Conservation (phyloP, 2,888 invertebrate genomes). For the Blastobasis adustella region DNA sequence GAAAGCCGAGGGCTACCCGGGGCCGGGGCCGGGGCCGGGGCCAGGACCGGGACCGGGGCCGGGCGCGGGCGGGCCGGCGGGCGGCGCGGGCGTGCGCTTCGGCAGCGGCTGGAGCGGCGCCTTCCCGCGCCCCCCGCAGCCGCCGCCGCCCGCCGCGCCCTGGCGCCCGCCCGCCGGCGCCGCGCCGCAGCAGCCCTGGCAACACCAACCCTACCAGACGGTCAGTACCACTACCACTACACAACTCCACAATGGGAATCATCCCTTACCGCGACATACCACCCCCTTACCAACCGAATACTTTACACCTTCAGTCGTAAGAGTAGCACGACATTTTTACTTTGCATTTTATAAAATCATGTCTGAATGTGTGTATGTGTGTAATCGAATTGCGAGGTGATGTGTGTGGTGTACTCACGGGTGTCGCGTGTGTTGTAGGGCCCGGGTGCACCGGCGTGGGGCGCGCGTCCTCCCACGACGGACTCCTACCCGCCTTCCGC, state of each 20-base stretch:
- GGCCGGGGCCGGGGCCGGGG: constrained; percentile 17
- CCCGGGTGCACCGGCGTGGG: constrained; percentile 45
- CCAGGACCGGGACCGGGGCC: constrained; percentile 13
- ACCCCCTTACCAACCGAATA: too few relatives aligned
- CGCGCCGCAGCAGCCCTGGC: constrained; percentile 42
- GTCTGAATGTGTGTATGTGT: too few relatives aligned
- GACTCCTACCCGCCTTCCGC: constrained; percentile 39
- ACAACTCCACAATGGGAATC: too few relatives aligned
- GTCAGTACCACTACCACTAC: constrained; percentile 14
- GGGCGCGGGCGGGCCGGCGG: constrained; percentile 13
- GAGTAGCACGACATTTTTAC: too few relatives aligned
- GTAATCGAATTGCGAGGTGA: too few relatives aligned
- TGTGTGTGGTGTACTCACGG: constrained; percentile 8
- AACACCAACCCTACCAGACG: constrained; percentile 55
- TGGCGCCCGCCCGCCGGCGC: constrained; percentile 41
- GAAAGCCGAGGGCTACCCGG: constrained; percentile 67
- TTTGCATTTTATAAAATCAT: too few relatives aligned
- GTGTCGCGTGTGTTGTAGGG: constrained; percentile 20
- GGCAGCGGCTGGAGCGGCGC: constrained; percentile 17
- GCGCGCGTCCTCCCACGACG: constrained; percentile 38
- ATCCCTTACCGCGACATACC: too few relatives aligned
- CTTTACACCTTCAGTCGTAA: too few relatives aligned
- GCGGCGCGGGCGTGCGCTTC: constrained; percentile 26
- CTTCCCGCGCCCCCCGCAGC: constrained; percentile 48
- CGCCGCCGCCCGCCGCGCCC: constrained; percentile 43